Conservation (phyloP, 2,113 vertebrate species). For the Sinosuthora webbiana region DNA sequence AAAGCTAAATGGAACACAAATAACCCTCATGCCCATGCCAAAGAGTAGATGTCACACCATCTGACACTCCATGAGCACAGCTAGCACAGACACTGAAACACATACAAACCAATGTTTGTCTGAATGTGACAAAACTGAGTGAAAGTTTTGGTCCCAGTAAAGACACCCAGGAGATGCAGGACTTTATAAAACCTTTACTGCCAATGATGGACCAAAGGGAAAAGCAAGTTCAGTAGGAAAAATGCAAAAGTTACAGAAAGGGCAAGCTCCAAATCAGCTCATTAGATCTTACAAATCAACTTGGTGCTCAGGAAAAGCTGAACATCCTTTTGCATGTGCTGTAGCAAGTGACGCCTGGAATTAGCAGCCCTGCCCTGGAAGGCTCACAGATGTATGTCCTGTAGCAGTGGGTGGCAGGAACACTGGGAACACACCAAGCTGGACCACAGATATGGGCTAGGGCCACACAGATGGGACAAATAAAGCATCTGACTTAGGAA, state of each 20-base stretch:
- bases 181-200: not conserved
- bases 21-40: not conserved
- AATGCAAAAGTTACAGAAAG: not conserved
- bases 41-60: not conserved
- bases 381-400: rapidly evolving
- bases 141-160: not conserved
- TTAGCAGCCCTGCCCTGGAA: not conserved
- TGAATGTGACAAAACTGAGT: not conserved
- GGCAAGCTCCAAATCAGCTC: not conserved
- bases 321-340: not conserved
- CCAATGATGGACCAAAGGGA: not conserved
- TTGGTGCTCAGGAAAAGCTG: not conserved
- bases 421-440: not conserved
- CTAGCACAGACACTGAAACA: not conserved
- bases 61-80: not conserved
- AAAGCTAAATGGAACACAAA: constrained; percentile 28
- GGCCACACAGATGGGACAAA: not conserved
- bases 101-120: not conserved
- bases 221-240: not conserved
- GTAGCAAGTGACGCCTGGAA: not conserved
- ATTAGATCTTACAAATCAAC: not conserved
- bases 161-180: not conserved
- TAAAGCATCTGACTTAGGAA: not conserved
- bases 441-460: not conserved
- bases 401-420: not conserved